phyloP scores from a whole-genome alignment of 2,797 vertebrate genomes.

The Pangasius krempfi region DNA sequence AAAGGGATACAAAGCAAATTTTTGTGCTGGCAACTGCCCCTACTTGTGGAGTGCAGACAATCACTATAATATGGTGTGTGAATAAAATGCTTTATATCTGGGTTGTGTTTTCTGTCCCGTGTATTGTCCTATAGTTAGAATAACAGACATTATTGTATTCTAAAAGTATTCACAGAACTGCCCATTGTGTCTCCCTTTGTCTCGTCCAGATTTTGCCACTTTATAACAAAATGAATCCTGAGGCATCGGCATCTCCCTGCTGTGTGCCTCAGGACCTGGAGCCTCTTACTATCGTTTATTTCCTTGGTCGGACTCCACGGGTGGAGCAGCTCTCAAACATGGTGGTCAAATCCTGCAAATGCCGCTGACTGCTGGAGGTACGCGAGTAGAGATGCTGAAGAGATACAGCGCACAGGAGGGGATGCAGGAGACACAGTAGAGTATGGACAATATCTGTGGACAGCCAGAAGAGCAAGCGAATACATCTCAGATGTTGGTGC shows the following conservation, averaged over 20 bases:
- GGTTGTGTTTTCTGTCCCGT: background rate
- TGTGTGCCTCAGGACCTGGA: slow-evolving; percentile 84
- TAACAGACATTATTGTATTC: background rate
- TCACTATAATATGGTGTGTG: slow-evolving; percentile 83
- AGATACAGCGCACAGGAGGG: slow-evolving; percentile 27
- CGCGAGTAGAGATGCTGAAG: background rate
- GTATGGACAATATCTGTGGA: slow-evolving; percentile 36
- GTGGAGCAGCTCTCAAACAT: slow-evolving; percentile 85
- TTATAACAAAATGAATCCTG: slow-evolving; percentile 83
- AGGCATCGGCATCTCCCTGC: slow-evolving; percentile 81
- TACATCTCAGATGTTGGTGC: slow-evolving; percentile 24
- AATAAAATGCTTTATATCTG: slow-evolving; percentile 13
- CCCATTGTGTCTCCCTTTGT: slow-evolving; percentile 7
- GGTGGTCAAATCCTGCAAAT: slow-evolving; percentile 84
- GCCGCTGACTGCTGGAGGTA: slow-evolving; percentile 68
- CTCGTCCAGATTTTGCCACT: slow-evolving; percentile 77
- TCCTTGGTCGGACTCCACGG: slow-evolving; percentile 77
- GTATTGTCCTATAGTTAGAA: background rate
- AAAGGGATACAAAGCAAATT: slow-evolving; percentile 84
- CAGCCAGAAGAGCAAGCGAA: slow-evolving; percentile 13
- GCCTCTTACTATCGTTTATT: slow-evolving; percentile 84
- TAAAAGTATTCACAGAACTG: background rate
- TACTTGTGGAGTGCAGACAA: slow-evolving; percentile 85
- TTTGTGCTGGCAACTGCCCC: slow-evolving; percentile 82
- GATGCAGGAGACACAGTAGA: slow-evolving; percentile 39